Conservation (phyloP, 2,888 invertebrate species). For the Tetramorium bicarinatum region DNA sequence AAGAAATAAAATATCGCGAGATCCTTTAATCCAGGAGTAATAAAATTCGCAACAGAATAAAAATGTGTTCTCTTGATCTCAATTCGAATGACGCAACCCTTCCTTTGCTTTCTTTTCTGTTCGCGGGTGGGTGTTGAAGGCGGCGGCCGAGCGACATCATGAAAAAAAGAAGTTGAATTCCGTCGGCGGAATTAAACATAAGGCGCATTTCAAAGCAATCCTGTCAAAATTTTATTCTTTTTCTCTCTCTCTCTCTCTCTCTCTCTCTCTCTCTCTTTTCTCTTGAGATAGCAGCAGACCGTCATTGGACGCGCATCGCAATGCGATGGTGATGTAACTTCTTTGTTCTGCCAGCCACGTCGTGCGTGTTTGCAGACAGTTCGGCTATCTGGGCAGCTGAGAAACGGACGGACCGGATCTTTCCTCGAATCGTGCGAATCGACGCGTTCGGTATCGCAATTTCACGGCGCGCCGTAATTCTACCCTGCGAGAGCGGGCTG, state of each 20-base stretch:
- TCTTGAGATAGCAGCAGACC: not conserved
- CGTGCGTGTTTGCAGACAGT: slow-evolving; percentile 49
- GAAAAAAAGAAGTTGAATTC: not conserved
- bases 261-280: not conserved
- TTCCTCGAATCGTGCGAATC: slow-evolving; percentile 53
- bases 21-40: not conserved
- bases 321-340: slow-evolving; percentile 47
- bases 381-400: slow-evolving; percentile 42
- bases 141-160: not conserved
- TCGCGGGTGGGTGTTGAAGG: not conserved
- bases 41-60: slow-evolving; percentile 1
- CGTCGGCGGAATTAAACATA: slow-evolving; percentile 39
- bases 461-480: slow-evolving; percentile 43
- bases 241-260: not conserved
- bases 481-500: slow-evolving; percentile 26
- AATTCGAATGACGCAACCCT: not conserved
- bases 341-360: slow-evolving; percentile 33
- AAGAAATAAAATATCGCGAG: not conserved
- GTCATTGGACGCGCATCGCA: slow-evolving; percentile 20
- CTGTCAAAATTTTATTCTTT: slow-evolving; percentile 18
- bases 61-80: slow-evolving; percentile 14
- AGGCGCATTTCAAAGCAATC: not conserved
- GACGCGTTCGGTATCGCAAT: slow-evolving; percentile 49
- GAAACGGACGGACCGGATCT: slow-evolving; percentile 41
- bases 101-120: slow-evolving; percentile 33